phyloP scores from a whole-genome alignment of 2,888 invertebrate species.

The Venusia cambrica region DNA sequence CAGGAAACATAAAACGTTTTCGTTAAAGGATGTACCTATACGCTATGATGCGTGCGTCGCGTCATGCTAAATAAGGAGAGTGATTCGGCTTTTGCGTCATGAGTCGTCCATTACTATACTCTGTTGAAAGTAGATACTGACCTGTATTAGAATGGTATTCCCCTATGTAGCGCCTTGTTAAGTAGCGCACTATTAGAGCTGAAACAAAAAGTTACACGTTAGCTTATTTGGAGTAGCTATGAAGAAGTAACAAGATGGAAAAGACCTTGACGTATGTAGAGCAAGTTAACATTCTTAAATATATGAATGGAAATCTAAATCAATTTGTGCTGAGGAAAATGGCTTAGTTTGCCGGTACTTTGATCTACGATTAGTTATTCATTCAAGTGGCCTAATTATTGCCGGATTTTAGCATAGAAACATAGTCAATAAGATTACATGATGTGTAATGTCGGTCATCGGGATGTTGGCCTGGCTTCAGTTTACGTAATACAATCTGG shows the following conservation, averaged over 20 bases:
- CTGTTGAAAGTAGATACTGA: slow-evolving; percentile 48
- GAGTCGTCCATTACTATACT: too few relatives aligned
- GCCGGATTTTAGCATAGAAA: slow-evolving; percentile 19
- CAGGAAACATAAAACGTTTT: too few relatives aligned
- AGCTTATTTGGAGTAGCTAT: too few relatives aligned
- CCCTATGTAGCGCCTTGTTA: slow-evolving; percentile 89
- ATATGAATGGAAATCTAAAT: not conserved
- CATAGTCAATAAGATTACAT: slow-evolving; percentile 33
- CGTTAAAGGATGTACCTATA: slow-evolving; percentile 9
- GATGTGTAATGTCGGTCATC: slow-evolving; percentile 42
- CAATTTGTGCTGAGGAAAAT: slow-evolving; percentile 3
- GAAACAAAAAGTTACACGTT: slow-evolving; percentile 48
- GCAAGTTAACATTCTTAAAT: not conserved
- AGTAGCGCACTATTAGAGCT: slow-evolving; percentile 89
- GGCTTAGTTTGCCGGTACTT: slow-evolving; percentile 1
- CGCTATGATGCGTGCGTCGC: slow-evolving; percentile 3
- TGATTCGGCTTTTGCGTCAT: too few relatives aligned
- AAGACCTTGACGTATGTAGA: too few relatives aligned
- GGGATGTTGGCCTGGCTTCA: slow-evolving; percentile 37
- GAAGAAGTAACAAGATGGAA: too few relatives aligned
- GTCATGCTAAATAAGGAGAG: too few relatives aligned
- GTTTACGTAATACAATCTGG: slow-evolving; percentile 48
- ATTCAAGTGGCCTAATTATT: slow-evolving; percentile 7
- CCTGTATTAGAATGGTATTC: slow-evolving; percentile 91
- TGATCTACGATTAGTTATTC: slow-evolving; percentile 8